These are phyloP conservation scores for Benthochromis sp. DNA, from an alignment of 2,113 vertebrate genomes.

Conservation along the genomic window DNA sequence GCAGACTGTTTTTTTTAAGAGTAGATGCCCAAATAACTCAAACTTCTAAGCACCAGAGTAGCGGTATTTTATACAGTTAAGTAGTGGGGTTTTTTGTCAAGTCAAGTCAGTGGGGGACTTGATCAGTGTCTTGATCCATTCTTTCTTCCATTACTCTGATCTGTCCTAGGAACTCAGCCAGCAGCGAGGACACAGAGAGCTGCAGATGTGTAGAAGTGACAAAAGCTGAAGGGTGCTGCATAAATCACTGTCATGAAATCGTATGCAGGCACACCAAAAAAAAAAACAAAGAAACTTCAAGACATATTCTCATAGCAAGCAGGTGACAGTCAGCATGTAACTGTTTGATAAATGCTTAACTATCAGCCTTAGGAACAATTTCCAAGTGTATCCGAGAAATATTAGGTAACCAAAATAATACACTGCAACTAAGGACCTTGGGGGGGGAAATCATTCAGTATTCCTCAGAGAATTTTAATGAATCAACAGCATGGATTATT, in stretches of 20 bases:
- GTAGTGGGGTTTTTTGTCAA: constrained; percentile 18
- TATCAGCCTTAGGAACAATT: not conserved
- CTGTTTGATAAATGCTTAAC: not conserved
- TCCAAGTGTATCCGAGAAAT: not conserved
- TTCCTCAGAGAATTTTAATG: not conserved
- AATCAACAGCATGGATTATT: not conserved
- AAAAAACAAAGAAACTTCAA: not conserved
- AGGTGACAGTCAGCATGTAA: not conserved
- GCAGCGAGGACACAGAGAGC: not conserved
- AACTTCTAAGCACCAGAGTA: not conserved
- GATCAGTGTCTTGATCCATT: constrained; percentile 39
- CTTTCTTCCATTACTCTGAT: constrained; percentile 40
- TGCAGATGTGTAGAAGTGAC: not conserved
- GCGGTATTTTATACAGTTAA: constrained; percentile 10
- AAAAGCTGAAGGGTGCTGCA: not conserved
- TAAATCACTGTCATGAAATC: not conserved
- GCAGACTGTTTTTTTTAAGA: not conserved
- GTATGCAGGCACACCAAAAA: not conserved
- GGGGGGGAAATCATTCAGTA: rapidly evolving
- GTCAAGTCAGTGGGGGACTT: not conserved
- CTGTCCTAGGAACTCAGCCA: constrained; percentile 7
- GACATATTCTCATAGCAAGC: not conserved
- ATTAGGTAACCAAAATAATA: not conserved
- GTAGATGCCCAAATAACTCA: not conserved
- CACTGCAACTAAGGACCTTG: not conserved